Base-by-base conservation (phyloP, 1,140 invertebrate genomes). In the Danaus plexippus region DNA sequence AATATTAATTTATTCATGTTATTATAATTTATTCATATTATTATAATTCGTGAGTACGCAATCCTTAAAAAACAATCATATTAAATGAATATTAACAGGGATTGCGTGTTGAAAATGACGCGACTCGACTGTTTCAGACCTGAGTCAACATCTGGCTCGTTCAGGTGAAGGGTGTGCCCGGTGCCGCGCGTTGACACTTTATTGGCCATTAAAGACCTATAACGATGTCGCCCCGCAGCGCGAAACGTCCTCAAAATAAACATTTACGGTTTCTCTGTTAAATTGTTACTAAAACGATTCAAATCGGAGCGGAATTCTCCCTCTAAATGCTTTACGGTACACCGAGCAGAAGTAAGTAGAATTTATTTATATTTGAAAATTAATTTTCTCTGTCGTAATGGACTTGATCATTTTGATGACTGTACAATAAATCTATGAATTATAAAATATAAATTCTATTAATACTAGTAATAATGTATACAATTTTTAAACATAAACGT, bases 281-380 rank as follows among this genome's bases (percentile, higher is more conserved):
- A 82, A 80, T 82, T 83, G 79, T 82, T 82, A 75, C 74, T 76
- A 74, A 80, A 83, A 80, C 80, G 82, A 67, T 71, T 73, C 69
- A 63, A 69, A 64, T 63, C 63, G 61, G 68, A 69, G 69, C 69
- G 65, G 61, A 73, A 72, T 74, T 80, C 73, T 61, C 67, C 66
- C 66, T 83, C 75, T 78, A 80, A 85, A 82, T 78, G 74, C 75
- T 72, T 80, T 77, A 82, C 74, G 68, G 77, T 77, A 71, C 73
- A 74, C 69, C 70, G 70, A 82, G 73, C 73, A 77, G 78, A 82
- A 82, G 68, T 73, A 82, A 85, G 82, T 75, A 71, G 68, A 82
- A 84, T 82, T 82, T 82, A 80, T 82, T 82, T 84, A 85, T 83
- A 75, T 80, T 83, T 76, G 69, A 63, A 75, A 83, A 85, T 83